Base-by-base conservation (phyloP, 2,797 vertebrate species). In the Myotis planiceps region DNA sequence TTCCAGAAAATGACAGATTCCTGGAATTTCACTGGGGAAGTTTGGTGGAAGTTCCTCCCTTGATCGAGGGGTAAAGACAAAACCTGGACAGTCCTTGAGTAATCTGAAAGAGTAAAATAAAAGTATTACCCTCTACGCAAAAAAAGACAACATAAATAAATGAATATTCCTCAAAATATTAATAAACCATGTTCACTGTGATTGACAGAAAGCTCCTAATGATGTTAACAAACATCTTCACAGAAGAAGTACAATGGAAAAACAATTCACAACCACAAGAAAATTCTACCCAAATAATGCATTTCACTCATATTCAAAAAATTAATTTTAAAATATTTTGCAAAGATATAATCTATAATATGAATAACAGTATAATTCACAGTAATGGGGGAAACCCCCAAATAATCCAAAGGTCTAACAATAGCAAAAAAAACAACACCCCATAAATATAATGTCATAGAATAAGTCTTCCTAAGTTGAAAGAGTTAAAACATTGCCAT, bases 1-100 rank as follows among this genome's bases (percentile, higher is more conserved):
- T 98, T 99, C 99, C 96, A 99, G 99, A 98, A 99, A 99, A 98
- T 99, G 99, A 99, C 99, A 99, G 98, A 99, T 99, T 98, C 99
- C 99, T 98, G 99, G 99, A 98, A 99, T 99, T 97, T 99, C 99
- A 88, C 98, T 98, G 82, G 99, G 99, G 97, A 99, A 99, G 98
- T 99, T 99, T 97, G 99, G 99, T 96, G 99, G 99, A 98, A 99
- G 99, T 88, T 99, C 99, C 95, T 99, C 99, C 98, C 99, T 99
- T 93, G 99, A 99, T 94, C 99, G 99, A 66, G 99, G 99, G 97
- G 99, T 99, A 97, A 99, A 99, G 93, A 98, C 98, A 98, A 99
- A 99, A 96, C 99, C 99, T 94, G 99, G 99, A 16, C 98, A 98
- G 97, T 99, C 99, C 97, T 99, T 99, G 98, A 99, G 99, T 96